Evolutionary conservation across 2,888 invertebrate species (phyloP).

Genomic region (Chaetogeoica ovagalla): DNA sequence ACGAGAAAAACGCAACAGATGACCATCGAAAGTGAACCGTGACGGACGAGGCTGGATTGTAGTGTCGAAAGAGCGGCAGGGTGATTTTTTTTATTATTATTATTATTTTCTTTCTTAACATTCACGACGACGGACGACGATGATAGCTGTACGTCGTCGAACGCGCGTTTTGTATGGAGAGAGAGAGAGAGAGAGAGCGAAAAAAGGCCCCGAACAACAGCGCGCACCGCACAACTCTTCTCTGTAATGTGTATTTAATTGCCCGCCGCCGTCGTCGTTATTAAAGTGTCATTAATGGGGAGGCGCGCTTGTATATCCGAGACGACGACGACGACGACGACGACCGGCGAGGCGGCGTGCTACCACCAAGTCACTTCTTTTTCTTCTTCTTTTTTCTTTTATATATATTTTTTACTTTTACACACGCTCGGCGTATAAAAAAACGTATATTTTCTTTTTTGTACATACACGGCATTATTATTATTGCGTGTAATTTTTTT

Average conservation of each 20-base stretch:
- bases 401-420: no score
- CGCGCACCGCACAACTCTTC: background rate
- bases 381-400: background rate
- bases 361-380: background rate
- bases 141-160: background rate
- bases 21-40: no score
- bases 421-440: background rate
- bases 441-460: background rate
- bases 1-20: no score
- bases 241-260: slow-evolving; percentile 50
- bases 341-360: background rate
- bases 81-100: no score
- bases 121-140: background rate
- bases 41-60: no score
- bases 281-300: slow-evolving; percentile 52
- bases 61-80: no score
- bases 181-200: no score
- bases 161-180: background rate
- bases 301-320: background rate
- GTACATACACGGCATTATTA: background rate
- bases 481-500: background rate
- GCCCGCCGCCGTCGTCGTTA: slow-evolving; percentile 40
- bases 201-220: background rate
- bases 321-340: background rate
- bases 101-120: slow-evolving; percentile 21